Base-by-base conservation (phyloP, 2,888 invertebrate genomes). In the Meteorus colon region DNA sequence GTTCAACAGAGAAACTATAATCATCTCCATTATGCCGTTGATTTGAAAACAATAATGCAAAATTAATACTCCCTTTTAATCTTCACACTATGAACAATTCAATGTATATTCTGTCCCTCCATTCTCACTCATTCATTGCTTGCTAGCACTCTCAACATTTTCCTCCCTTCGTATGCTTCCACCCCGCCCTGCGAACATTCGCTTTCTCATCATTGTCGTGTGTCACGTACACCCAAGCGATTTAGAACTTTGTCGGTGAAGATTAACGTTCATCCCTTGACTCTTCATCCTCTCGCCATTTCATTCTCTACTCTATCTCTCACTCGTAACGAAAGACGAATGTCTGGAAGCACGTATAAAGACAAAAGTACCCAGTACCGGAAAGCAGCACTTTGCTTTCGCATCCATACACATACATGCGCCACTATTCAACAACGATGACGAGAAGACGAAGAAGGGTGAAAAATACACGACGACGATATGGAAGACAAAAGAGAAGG, bases 261-360 rank as follows among this genome's bases (percentile, higher is more conserved):
- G 67, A 67, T 48, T 48, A 48, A 67, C 45, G 48, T 67, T 67
- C 67, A 19, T 27, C 48, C 67, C 19, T 41, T 67, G 29, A 45
- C 67, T 67, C 67, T 31, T 41, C 67, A 16, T 48, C 67, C n/a
- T 37, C 19, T 48, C n/a, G 12, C n/a, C 27, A 31, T 48, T 29
- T 69, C 31, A 48, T 48, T 31, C 6, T 65, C 73, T 31, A 51
- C 48, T 68, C 68, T 24, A 62, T 19, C 59, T 62, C 55, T 55
- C 19, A 55, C 55, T 73, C 73, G 59, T 77, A 76, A 77, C 74
- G 73, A 78, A 19, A 55, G 78, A 45, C 75, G 71, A 72, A 70
- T 51, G 62, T 77, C 29, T 68, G 76, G 65, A 68, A 75, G 77
- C 79, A 80, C 79, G 77, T 79, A 79, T 41, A 41, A 41, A 37